Conservation (phyloP, 2,888 invertebrate species). For the Alviniconcha strummeri region DNA sequence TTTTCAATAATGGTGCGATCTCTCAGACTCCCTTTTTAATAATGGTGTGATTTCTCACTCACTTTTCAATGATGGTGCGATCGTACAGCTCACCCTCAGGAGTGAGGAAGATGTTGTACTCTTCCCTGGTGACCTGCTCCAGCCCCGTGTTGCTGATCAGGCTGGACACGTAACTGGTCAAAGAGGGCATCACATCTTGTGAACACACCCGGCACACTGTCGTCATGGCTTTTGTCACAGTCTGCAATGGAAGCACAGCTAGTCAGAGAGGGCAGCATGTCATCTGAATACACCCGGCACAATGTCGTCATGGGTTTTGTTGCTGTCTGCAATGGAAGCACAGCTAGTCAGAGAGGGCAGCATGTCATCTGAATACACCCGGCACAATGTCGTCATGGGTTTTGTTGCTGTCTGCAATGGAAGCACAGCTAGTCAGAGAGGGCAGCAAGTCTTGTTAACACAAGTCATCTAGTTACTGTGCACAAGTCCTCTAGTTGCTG, state of each 20-base stretch:
- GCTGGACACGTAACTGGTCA: slow-evolving; percentile 79
- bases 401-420: slow-evolving; percentile 74
- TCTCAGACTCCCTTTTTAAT: too few relatives aligned
- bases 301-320: slow-evolving; percentile 84
- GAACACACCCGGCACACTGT: slow-evolving; percentile 82
- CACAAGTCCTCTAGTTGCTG: too few relatives aligned
- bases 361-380: slow-evolving; percentile 80
- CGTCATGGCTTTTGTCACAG: slow-evolving; percentile 80
- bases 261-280: slow-evolving; percentile 74
- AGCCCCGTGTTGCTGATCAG: slow-evolving; percentile 77
- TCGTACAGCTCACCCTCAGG: slow-evolving; percentile 94
- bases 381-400: slow-evolving; percentile 83
- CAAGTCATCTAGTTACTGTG: too few relatives aligned
- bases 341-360: slow-evolving; percentile 80
- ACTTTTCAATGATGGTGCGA: slow-evolving; percentile 84
- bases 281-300: slow-evolving; percentile 79
- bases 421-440: slow-evolving; percentile 75
- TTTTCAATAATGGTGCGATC: too few relatives aligned
- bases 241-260: slow-evolving; percentile 55
- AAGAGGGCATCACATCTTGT: slow-evolving; percentile 79
- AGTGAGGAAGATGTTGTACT: slow-evolving; percentile 87
- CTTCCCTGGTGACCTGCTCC: slow-evolving; percentile 82
- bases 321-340: slow-evolving; percentile 45
- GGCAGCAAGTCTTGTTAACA: too few relatives aligned
- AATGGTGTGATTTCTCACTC: neutral